These are phyloP conservation scores for Fragum whitleyi DNA, from an alignment of 2,888 invertebrate species.

Conservation along the genomic window DNA sequence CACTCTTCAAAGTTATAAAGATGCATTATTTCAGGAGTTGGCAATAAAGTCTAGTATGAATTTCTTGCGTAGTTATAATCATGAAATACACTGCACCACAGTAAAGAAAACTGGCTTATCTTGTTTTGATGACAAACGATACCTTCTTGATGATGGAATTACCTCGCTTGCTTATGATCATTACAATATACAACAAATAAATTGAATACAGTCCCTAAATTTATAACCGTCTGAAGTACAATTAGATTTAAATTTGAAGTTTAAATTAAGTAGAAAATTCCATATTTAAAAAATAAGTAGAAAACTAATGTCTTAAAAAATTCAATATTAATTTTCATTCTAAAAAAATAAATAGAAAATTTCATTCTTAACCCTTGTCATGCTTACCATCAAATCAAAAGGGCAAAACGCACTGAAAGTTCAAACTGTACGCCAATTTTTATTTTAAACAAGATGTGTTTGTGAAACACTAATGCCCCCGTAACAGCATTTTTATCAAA, in stretches of 20 bases:
- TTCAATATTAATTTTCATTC: no score
- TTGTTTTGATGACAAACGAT: constrained; percentile 46
- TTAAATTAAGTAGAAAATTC: not conserved
- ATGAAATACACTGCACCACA: constrained; percentile 43
- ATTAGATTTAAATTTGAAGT: not conserved
- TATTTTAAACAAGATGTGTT: no score
- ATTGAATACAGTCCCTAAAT: not conserved
- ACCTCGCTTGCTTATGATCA: constrained; percentile 38
- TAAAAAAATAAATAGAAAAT: no score
- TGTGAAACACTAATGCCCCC: no score
- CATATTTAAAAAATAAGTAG: not conserved
- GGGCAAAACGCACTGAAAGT: no score
- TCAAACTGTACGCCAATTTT: no score
- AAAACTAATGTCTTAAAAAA: no score
- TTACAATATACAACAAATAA: constrained; percentile 33
- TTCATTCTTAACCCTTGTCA: no score
- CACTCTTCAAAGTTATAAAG: constrained; percentile 38
- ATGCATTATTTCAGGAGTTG: constrained; percentile 37
- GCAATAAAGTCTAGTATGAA: constrained; percentile 32
- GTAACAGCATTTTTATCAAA: no score
- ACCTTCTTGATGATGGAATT: constrained; percentile 42
- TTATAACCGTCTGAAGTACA: not conserved
- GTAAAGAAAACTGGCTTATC: constrained; percentile 45
- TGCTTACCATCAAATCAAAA: no score
- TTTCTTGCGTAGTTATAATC: constrained; percentile 41